Evolutionary conservation across 1,140 invertebrate species (phyloP).

Genomic region (Apis cerana): DNA sequence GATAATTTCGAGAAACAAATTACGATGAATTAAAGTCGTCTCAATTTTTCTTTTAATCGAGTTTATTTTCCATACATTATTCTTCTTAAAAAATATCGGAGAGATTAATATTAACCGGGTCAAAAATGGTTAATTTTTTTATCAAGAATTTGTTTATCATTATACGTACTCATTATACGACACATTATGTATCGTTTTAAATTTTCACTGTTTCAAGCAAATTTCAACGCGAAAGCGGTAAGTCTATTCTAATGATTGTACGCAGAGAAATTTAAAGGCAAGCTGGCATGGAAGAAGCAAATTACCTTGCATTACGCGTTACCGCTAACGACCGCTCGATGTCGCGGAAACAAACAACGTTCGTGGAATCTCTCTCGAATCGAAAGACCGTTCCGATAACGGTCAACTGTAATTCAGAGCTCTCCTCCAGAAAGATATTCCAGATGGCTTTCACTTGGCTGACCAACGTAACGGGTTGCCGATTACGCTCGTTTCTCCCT

Average conservation of each 20-base stretch:
- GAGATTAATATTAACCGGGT: too few species aligned
- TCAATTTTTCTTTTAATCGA: too few species aligned
- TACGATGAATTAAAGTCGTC: too few species aligned
- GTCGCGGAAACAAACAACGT: conserved; percentile 23
- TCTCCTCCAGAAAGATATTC: not conserved
- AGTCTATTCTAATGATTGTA: not conserved
- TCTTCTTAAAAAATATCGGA: too few species aligned
- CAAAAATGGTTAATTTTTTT: too few species aligned
- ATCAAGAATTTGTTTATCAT: too few species aligned
- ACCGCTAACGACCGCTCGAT: conserved; percentile 9
- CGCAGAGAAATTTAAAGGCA: not conserved
- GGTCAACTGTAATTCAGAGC: conserved; percentile 34
- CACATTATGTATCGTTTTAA: too few species aligned
- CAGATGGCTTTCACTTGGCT: conserved; percentile 39
- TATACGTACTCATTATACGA: too few species aligned
- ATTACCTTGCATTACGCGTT: conserved; percentile 11
- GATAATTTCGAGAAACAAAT: too few species aligned
- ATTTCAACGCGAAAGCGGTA: not conserved
- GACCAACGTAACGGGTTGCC: not conserved
- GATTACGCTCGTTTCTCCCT: conserved; percentile 27
- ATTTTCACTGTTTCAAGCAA: too few species aligned
- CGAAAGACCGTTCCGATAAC: conserved; percentile 48
- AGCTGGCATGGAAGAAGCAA: not conserved
- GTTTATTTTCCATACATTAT: too few species aligned
- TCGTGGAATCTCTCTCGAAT: conserved; percentile 44